A percentile compares a stretch with the other conserved stretches of the same genome.
Evolutionary conservation across 2,797 vertebrate genomes (phyloP).

Genomic region (Mus spretus): DNA sequence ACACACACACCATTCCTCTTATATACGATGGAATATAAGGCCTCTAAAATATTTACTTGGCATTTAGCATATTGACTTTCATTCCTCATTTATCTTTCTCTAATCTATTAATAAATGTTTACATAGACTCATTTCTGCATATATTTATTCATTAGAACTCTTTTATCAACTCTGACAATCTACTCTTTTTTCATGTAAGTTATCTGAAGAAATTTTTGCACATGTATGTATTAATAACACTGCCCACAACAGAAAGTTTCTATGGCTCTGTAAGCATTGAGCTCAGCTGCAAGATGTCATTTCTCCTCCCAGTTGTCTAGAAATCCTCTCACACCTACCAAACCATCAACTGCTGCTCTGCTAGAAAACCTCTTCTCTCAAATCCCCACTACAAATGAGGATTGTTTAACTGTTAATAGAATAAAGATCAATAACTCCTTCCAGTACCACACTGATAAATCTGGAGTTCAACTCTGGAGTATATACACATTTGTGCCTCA

Average conservation of each 20-base stretch:
- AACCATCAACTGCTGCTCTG: not conserved
- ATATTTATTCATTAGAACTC: not conserved
- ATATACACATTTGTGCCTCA: too few species aligned
- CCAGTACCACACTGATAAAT: not conserved
- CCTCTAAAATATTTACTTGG: not conserved
- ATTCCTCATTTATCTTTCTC: not conserved
- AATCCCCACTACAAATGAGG: not conserved
- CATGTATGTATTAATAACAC: not conserved
- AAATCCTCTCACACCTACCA: not conserved
- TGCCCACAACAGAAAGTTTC: not conserved
- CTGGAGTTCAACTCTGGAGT: not conserved
- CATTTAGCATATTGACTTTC: rapidly evolving
- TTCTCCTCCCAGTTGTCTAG: not conserved
- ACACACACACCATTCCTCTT: not conserved
- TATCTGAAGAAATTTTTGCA: not conserved
- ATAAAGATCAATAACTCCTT: not conserved
- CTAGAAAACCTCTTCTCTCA: not conserved
- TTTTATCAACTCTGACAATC: not conserved
- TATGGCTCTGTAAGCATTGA: not conserved
- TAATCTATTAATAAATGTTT: not conserved
- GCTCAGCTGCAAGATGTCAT: not conserved
- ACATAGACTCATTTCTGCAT: not conserved
- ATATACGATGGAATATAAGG: not conserved
- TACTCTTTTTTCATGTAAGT: not conserved
- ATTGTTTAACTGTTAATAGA: not conserved